Conservation (phyloP, 2,113 vertebrate species). For the Rhinogobius similis region DNA sequence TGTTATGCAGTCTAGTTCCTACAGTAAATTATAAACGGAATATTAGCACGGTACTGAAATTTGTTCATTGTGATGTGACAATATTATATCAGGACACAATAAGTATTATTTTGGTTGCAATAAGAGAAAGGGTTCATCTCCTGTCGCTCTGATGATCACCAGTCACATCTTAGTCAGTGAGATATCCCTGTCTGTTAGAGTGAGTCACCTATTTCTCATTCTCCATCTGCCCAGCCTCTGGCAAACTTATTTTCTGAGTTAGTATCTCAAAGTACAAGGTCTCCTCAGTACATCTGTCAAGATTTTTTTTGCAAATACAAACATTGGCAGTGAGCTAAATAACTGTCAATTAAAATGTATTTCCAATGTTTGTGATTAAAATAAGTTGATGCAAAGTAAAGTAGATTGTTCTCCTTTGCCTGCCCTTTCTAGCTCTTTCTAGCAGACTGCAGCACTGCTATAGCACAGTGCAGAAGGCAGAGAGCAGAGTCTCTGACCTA, state of each 20-base stretch:
- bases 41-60: not conserved
- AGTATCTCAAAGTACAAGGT: conserved; percentile 6
- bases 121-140: not conserved
- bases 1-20: not conserved
- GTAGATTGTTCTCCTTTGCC: conserved; percentile 48
- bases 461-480: conserved; percentile 61
- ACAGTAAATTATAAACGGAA: not conserved
- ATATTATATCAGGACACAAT: not conserved
- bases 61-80: not conserved
- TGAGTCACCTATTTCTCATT: not conserved
- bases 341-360: conserved; percentile 16
- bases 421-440: conserved; percentile 59
- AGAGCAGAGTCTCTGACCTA: conserved; percentile 80
- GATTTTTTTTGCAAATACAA: conserved; percentile 20
- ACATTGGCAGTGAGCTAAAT: conserved; percentile 18
- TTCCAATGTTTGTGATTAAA: conserved; percentile 21
- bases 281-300: conserved; percentile 21
- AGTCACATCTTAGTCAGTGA: not conserved
- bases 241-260: conserved; percentile 14
- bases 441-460: conserved; percentile 56
- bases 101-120: not conserved
- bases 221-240: conserved; percentile 17
- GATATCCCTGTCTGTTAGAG: not conserved
- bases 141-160: not conserved
- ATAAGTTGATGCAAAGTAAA: conserved; percentile 42